phyloP scores from a whole-genome alignment of 2,113 vertebrate genomes.

The Amblyopsis rosae region DNA sequence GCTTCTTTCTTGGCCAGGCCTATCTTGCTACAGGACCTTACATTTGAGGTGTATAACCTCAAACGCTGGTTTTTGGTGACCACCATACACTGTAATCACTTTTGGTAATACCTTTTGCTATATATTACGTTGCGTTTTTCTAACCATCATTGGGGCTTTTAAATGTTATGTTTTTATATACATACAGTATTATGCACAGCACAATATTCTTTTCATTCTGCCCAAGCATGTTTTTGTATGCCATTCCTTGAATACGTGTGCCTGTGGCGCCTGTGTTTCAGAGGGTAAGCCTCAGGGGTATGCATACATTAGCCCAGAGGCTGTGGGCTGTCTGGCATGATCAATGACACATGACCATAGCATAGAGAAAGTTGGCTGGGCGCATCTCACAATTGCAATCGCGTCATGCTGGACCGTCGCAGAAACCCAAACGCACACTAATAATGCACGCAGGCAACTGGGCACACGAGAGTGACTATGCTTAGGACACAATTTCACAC shows the following conservation, averaged over 20 bases:
- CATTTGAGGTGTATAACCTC: too few relatives aligned
- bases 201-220: too few relatives aligned
- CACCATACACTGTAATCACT: too few relatives aligned
- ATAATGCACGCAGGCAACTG: neutral
- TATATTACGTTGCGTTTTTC: too few relatives aligned
- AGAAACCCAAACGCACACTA: slow-evolving; percentile 9
- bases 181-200: too few relatives aligned
- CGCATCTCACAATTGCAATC: slow-evolving; percentile 58
- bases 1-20: too few relatives aligned
- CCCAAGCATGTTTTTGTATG: neutral
- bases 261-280: slow-evolving; percentile 11
- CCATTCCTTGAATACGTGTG: slow-evolving; percentile 1
- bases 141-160: too few relatives aligned
- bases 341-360: slow-evolving; percentile 68
- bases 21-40: too few relatives aligned
- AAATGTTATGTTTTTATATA: too few relatives aligned
- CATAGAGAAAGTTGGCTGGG: slow-evolving; percentile 48
- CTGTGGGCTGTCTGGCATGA: slow-evolving; percentile 55
- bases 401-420: slow-evolving; percentile 17
- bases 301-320: slow-evolving; percentile 53
- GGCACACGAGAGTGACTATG: neutral
- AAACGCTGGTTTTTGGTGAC: too few relatives aligned
- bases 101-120: too few relatives aligned
- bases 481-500: neutral
- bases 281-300: slow-evolving; percentile 38